A percentile compares a stretch with the other conserved stretches of the same genome.
phyloP scores from a whole-genome alignment of 1,140 invertebrate species.

The Hypothenemus hampei region DNA sequence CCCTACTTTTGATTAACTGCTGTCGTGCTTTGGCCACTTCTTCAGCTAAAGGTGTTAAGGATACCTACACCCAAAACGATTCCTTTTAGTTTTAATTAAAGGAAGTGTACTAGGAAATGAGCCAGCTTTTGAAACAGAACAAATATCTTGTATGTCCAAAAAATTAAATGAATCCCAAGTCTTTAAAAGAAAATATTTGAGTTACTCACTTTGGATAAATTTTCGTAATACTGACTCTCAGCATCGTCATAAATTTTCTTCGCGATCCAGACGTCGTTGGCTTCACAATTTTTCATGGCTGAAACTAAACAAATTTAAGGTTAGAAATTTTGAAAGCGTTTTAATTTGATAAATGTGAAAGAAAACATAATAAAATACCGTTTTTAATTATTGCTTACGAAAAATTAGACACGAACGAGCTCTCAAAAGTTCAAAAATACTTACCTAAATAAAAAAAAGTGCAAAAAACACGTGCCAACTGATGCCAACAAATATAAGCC shows the following conservation, averaged over 20 bases:
- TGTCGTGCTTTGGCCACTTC: conserved; percentile 63
- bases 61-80: conserved; percentile 39
- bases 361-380: too few species aligned
- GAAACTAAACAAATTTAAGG: too few species aligned
- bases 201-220: conserved; percentile 51
- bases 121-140: neutral
- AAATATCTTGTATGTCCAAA: neutral
- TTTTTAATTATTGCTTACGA: too few species aligned
- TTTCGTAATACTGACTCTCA: conserved; percentile 56
- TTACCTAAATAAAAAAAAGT: too few species aligned
- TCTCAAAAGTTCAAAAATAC: too few species aligned
- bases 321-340: too few species aligned
- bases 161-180: neutral
- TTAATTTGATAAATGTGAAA: too few species aligned
- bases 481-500: too few species aligned
- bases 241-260: conserved; percentile 58
- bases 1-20: conserved; percentile 54
- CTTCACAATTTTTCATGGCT: conserved; percentile 15
- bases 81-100: neutral
- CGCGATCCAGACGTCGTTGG: conserved; percentile 58
- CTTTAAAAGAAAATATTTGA: neutral
- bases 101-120: neutral
- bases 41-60: conserved; percentile 52
- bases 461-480: too few species aligned
- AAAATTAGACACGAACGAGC: too few species aligned